Evolutionary conservation across 2,888 invertebrate species (phyloP).

Genomic region (Platycheirus albimanus): DNA sequence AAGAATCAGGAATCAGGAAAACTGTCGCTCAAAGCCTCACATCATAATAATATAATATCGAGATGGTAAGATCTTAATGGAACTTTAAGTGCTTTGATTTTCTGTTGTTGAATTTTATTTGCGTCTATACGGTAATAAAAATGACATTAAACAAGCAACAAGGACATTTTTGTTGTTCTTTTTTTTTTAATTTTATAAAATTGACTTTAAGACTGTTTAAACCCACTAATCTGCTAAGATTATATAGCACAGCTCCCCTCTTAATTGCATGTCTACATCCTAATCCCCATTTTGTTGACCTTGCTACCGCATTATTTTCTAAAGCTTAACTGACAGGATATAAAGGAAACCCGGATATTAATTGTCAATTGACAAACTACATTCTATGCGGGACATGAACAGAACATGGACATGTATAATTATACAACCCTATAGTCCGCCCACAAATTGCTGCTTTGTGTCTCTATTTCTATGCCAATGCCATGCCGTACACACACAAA

Average conservation of each 20-base stretch:
- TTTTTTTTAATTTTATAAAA: no score
- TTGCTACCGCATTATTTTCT: not conserved
- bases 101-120: not conserved
- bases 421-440: conserved; percentile 27
- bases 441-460: conserved; percentile 32
- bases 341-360: conserved; percentile 3
- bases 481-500: not conserved
- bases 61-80: conserved; percentile 1
- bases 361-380: conserved; percentile 26
- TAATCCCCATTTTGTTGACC: not conserved
- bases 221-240: not conserved
- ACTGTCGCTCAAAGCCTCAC: conserved; percentile 15
- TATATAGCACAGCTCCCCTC: no score
- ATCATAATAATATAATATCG: not conserved
- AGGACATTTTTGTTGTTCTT: not conserved
- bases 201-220: not conserved
- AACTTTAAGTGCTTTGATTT: not conserved
- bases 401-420: conserved; percentile 25
- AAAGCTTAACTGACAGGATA: not conserved
- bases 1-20: not conserved
- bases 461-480: conserved; percentile 11
- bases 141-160: not conserved
- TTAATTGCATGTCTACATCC: not conserved
- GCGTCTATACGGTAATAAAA: not conserved
- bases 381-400: conserved; percentile 13